Evolutionary conservation across 1,140 invertebrate species (phyloP).

Genomic region (Philotrypesis tridentata): DNA sequence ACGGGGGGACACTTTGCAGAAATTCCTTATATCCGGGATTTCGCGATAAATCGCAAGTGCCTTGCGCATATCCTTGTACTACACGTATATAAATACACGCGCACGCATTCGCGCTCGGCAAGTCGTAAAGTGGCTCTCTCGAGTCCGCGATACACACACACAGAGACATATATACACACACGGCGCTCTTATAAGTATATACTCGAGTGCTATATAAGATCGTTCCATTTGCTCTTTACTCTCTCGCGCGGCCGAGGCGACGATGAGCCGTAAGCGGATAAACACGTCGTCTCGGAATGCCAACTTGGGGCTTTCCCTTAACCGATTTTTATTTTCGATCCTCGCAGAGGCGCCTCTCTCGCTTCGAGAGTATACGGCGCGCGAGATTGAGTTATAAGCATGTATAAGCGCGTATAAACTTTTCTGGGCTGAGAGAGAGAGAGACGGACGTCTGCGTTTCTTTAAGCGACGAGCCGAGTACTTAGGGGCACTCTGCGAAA

Average conservation of each 20-base stretch:
- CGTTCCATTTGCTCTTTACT: background rate
- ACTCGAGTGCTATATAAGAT: background rate
- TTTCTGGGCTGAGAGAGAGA: background rate
- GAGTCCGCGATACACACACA: background rate
- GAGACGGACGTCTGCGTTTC: background rate
- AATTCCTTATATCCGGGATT: background rate
- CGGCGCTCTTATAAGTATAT: too few relatives aligned
- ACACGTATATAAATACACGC: background rate
- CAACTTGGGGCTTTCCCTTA: background rate
- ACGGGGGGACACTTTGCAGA: background rate
- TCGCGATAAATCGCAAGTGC: background rate
- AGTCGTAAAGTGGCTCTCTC: conserved; percentile 10
- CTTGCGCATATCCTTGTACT: background rate
- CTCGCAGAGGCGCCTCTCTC: background rate
- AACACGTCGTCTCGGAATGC: background rate
- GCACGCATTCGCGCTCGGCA: background rate
- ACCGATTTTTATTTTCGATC: background rate
- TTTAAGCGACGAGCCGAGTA: background rate
- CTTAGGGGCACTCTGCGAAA: too few relatives aligned
- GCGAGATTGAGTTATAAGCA: background rate
- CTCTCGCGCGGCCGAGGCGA: background rate
- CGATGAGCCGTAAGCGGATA: background rate
- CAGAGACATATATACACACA: too few relatives aligned
- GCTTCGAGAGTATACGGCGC: background rate
- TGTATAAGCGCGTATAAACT: background rate